Base-by-base conservation (phyloP, 2,888 invertebrate genomes). In the Polietes domitor region DNA sequence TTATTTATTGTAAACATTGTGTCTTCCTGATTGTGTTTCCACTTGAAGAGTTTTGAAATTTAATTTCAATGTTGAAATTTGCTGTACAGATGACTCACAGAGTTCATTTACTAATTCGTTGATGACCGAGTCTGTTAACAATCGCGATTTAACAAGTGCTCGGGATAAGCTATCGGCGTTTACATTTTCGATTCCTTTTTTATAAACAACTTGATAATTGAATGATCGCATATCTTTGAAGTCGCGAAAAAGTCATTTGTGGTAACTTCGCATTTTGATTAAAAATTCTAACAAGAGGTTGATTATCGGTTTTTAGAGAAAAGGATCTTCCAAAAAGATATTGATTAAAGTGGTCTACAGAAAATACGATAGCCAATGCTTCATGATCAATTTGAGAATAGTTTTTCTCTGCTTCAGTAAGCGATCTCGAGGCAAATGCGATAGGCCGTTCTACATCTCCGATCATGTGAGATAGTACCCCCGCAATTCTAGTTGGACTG, bases 401-500 rank as follows among this genome's bases (percentile, higher is more conserved):
- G 70, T 71, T 79, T 76, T 71, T 63, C 72, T 71, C 68, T 5
- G 83, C 68, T 19, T 50, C 17, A 12, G 76, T 79, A 5, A 85
- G 70, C 10, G 81, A 78, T 71, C 77, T 68, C 6, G 80, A 85
- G 55, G 77, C 70, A 19, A 77, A 85, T 1, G 77, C 74, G 15
- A 81, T 72, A 5, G 79, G 82, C 0, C 77, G 43, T 61, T 82
- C 79, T 61, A 65, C 15, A 21, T 50, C 77, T 15, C 78, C 47
- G 26, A 81, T 55, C 12, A 80, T 43, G 43, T 85, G 83, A 0
- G 83, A 85, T 2, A 85, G 24, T n/a, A 82, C 70, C 9, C 81
- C 81, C 78, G 85, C 80, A 37, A 86, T 77, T 9, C 80, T 80
- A 15, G 75, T 76, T 50, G 85, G 86, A 50, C 85, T 84, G 10